phyloP scores from a whole-genome alignment of 2,797 vertebrate species.

The Masticophis lateralis region DNA sequence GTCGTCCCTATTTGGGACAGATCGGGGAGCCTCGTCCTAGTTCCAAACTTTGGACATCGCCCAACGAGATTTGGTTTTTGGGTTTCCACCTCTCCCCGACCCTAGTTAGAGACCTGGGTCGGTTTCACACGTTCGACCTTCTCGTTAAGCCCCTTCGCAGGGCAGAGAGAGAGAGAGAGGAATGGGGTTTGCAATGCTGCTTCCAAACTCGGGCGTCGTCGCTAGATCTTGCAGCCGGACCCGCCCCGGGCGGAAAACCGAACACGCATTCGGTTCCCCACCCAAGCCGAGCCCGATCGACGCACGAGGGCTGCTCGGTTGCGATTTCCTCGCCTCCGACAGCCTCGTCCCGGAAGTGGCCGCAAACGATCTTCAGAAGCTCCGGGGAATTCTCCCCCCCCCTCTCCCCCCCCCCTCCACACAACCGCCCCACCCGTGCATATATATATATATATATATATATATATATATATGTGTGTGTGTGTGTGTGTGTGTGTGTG shows the following conservation, averaged over 20 bases:
- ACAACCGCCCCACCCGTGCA: too few species aligned
- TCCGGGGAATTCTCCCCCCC: neutral
- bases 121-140: neutral
- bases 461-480: too few species aligned
- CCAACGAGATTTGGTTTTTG: neutral
- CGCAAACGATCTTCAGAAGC: too few species aligned
- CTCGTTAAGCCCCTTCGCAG: neutral
- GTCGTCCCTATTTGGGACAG: neutral
- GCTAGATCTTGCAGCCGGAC: neutral
- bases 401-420: too few species aligned
- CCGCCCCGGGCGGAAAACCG: neutral
- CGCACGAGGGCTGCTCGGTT: neutral
- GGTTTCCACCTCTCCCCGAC: neutral
- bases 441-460: too few species aligned
- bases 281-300: neutral
- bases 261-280: neutral
- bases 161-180: neutral
- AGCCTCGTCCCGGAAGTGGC: neutral
- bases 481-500: too few species aligned
- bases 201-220: neutral
- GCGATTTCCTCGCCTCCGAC: neutral
- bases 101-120: too few species aligned
- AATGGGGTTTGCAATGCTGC: too few species aligned
- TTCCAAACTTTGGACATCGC: neutral
- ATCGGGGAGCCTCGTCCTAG: neutral